Evolutionary conservation across 2,113 vertebrate species (phyloP).

Genomic region (Microcebus lehilahytsara): DNA sequence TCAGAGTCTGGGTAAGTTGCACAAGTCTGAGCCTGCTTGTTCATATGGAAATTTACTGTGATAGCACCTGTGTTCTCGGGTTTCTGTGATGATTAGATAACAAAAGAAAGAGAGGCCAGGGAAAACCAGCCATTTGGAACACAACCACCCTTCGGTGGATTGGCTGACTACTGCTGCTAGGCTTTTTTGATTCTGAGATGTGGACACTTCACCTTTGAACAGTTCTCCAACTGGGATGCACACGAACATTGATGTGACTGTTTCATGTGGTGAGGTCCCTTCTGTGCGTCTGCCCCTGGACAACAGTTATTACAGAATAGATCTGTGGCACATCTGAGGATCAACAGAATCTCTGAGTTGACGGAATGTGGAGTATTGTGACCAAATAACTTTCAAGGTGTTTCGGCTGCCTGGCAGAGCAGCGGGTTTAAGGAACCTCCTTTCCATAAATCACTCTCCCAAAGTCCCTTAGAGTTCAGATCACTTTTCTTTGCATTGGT

Average conservation of each 20-base stretch:
- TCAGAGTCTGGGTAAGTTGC: not conserved
- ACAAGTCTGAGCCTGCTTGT: not conserved
- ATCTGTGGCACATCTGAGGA: accelerated
- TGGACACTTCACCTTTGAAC: accelerated
- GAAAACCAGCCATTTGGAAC: accelerated
- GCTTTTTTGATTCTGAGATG: not conserved
- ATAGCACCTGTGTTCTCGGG: accelerated
- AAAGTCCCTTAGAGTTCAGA: accelerated
- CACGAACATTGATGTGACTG: accelerated
- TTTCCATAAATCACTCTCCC: accelerated
- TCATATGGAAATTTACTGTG: too few relatives aligned
- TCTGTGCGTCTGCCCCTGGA: not conserved
- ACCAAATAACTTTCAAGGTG: not conserved
- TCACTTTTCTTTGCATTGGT: not conserved
- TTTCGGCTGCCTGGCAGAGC: not conserved
- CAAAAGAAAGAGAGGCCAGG: accelerated
- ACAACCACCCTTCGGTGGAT: accelerated
- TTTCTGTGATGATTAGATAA: not conserved
- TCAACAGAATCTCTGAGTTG: not conserved
- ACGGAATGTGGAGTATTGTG: accelerated
- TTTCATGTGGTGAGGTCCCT: accelerated
- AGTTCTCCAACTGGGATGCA: not conserved
- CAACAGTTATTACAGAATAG: not conserved
- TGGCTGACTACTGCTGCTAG: accelerated
- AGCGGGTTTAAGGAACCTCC: accelerated